Evolutionary conservation across 2,113 vertebrate genomes (phyloP), one percentile per base, ranked within the genome.

Genomic region (Cinclus mexicanus): DNA sequence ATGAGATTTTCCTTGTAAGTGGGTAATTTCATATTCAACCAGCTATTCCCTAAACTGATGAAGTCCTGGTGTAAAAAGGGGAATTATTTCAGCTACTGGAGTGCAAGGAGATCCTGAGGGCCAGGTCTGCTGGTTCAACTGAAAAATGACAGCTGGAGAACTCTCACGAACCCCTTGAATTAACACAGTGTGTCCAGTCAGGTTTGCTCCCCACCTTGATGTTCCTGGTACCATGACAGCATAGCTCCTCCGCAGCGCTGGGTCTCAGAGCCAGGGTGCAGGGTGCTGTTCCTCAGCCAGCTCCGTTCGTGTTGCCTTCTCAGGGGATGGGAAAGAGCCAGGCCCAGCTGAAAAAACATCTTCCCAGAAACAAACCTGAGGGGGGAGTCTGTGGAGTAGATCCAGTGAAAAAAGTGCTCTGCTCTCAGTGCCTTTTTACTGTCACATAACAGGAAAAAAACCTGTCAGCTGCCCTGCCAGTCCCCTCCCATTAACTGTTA

Each of bases 271-370:
- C 46, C 21, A 67, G 12, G 21, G 33, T 26, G 50, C 23, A 76
- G 23, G 7, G 22, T 61, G 55, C 83, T 90, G 53, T 19, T 90
- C 28, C 37, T 35, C 33, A 33, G 28, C 11, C 76, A 65, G 55
- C 64, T 15, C 0, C 0, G 31, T 2, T 0, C 15, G 24, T 1
- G 1, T 59, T 92, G 72, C 44, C 31, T 67, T 70, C 47, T 42
- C 37, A 50, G 3, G 41, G 21, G 23, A 17, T 15, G 28, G 52
- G 10, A 72, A 85, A 79, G 33, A 46, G 42, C 15, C 31, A 52
- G 56, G 35, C 35, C 59, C 60, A 70, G 56, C 14, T 75, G 56
- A 71, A 84, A 93, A 93, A 90, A 35, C 33, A 53, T 6, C 23
- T 63, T 37, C 39, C 87, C 63, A 77, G 23, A 88, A 83, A 86